Conservation (phyloP, 92 coral and sea anemone species). For the Plumapathes pennacea region DNA sequence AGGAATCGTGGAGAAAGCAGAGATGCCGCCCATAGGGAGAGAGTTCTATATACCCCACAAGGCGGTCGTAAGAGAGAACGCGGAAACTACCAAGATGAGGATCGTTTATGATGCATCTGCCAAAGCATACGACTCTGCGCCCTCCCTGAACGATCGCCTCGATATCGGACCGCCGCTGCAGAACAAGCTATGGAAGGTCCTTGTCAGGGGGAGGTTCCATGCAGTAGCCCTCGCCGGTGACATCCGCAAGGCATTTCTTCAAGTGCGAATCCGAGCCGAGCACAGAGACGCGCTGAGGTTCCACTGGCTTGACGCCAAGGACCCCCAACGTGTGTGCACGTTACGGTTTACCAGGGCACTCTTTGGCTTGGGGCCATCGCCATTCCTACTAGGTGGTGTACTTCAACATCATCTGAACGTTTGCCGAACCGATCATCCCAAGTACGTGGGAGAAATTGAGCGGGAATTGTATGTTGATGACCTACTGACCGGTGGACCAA, state of each 20-base stretch:
- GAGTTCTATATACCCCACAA: constrained; percentile 68
- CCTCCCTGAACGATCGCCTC: constrained; percentile 50
- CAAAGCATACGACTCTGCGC: constrained; percentile 32
- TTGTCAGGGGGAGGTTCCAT: constrained; percentile 50
- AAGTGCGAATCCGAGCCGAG: constrained; percentile 39
- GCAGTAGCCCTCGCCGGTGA: constrained; percentile 51
- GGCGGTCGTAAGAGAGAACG: constrained; percentile 51
- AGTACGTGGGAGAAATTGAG: constrained; percentile 18
- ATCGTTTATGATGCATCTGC: constrained; percentile 59
- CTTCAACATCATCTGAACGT: constrained; percentile 33
- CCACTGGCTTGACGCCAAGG: constrained; percentile 53
- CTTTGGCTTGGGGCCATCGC: constrained; percentile 49
- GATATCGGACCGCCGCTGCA: constrained; percentile 63
- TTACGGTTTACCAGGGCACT: constrained; percentile 44
- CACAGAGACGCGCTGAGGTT: constrained; percentile 55
- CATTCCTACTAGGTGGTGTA: constrained; percentile 41
- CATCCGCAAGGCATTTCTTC: constrained; percentile 51
- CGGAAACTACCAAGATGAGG: constrained; percentile 55
- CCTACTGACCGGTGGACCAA: constrained; percentile 25
- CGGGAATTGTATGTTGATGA: constrained; percentile 49
- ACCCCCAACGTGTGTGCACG: constrained; percentile 43
- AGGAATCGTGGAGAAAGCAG: constrained; percentile 54
- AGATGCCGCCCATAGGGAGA: constrained; percentile 48
- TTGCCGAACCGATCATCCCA: constrained; percentile 19
- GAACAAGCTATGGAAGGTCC: constrained; percentile 55